Conservation (phyloP, 2,888 invertebrate species). For the Hofmannophila pseudospretella region DNA sequence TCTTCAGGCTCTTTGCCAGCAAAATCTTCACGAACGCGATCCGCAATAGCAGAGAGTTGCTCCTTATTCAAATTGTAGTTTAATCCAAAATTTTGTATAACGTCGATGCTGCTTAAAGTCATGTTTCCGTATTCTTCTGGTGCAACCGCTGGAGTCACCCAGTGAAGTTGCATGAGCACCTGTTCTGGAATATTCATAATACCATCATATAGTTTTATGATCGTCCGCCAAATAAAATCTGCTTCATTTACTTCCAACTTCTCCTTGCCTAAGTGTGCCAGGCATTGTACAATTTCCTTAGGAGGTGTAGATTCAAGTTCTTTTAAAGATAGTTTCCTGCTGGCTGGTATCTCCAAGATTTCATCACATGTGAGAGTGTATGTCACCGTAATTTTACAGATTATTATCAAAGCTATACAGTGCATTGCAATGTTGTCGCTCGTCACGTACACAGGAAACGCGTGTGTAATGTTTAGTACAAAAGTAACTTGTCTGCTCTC, state of each 20-base stretch:
- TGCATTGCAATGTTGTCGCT: conserved; percentile 7
- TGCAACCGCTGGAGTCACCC: conserved; percentile 65
- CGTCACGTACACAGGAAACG: no score
- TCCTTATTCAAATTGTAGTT: conserved; percentile 55
- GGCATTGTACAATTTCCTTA: conserved; percentile 49
- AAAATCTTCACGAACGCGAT: conserved; percentile 71
- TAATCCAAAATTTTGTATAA: conserved; percentile 74
- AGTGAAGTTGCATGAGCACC: conserved; percentile 54
- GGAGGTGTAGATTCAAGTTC: conserved; percentile 40
- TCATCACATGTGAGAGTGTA: conserved; percentile 40
- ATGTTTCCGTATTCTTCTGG: conserved; percentile 70
- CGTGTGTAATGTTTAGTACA: neutral
- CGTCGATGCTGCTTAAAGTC: conserved; percentile 69
- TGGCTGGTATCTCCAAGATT: conserved; percentile 34
- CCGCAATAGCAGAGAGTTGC: conserved; percentile 66
- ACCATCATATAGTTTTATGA: conserved; percentile 45
- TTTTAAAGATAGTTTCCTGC: conserved; percentile 26
- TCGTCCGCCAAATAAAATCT: conserved; percentile 50
- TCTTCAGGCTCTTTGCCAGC: conserved; percentile 73
- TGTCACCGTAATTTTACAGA: conserved; percentile 11
- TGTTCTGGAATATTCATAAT: conserved; percentile 59
- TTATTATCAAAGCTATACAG: conserved; percentile 6
- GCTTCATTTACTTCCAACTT: conserved; percentile 40
- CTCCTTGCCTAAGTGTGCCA: conserved; percentile 50
- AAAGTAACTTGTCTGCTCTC: neutral